Evolutionary conservation across 2,888 invertebrate species (phyloP).

Genomic region (Polymixis flavicincta): DNA sequence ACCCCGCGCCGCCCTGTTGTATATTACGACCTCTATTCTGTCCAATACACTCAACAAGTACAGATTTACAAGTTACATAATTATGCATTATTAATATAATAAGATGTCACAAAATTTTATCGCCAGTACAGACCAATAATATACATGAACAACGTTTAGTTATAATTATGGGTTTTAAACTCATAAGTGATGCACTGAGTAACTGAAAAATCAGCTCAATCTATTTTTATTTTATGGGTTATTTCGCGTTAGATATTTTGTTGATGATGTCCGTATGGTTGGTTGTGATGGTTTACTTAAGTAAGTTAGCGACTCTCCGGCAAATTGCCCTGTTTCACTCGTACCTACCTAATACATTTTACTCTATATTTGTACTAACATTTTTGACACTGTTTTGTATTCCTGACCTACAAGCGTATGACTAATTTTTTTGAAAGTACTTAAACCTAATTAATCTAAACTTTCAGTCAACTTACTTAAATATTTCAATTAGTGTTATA

Average conservation of each 20-base stretch:
- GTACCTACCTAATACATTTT: conserved; percentile 77
- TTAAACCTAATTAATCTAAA: conserved; percentile 78
- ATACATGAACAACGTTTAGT: conserved; percentile 82
- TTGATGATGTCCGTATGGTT: conserved; percentile 90
- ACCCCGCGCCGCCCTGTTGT: conserved; percentile 75
- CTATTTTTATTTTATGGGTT: conserved; percentile 82
- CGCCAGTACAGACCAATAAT: conserved; percentile 86
- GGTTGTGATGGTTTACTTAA: conserved; percentile 91
- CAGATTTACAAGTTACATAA: conserved; percentile 86
- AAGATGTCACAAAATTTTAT: conserved; percentile 87
- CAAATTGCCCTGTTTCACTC: conserved; percentile 82
- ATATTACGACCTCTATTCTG: conserved; percentile 84
- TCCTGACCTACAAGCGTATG: conserved; percentile 70
- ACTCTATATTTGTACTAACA: conserved; percentile 83
- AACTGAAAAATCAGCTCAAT: conserved; percentile 84
- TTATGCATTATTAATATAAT: conserved; percentile 83
- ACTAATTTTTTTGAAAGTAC: conserved; percentile 77
- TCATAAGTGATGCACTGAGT: conserved; percentile 82
- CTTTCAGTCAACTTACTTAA: conserved; percentile 69
- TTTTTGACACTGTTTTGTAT: conserved; percentile 72
- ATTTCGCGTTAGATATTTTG: conserved; percentile 83
- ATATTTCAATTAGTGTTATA: conserved; percentile 65
- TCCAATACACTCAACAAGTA: conserved; percentile 87
- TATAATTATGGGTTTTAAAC: conserved; percentile 85
- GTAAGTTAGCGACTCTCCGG: conserved; percentile 88